Conservation (phyloP, 2,888 invertebrate species). For the Meandrusa payeni region DNA sequence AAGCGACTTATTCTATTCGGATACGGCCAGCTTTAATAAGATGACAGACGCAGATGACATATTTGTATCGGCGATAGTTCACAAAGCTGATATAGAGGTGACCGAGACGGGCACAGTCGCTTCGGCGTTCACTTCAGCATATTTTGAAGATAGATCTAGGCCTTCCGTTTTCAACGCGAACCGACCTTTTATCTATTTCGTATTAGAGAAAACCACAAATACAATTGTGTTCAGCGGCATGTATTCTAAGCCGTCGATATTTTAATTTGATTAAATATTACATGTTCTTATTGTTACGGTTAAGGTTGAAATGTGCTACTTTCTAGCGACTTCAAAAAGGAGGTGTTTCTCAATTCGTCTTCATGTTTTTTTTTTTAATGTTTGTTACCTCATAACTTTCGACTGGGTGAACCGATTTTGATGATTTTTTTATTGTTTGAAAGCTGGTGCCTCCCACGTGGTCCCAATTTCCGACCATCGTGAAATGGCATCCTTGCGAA, state of each 20-base stretch:
- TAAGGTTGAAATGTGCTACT: too few relatives aligned
- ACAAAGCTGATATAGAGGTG: conserved; percentile 86
- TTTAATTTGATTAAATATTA: too few relatives aligned
- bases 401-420: too few relatives aligned
- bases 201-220: conserved; percentile 82
- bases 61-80: conserved; percentile 82
- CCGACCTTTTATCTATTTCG: conserved; percentile 83
- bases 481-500: too few relatives aligned
- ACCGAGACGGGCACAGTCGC: conserved; percentile 87
- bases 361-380: too few relatives aligned
- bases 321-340: too few relatives aligned
- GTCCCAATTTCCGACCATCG: too few relatives aligned
- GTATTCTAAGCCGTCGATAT: conserved; percentile 59
- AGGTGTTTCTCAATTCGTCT: too few relatives aligned
- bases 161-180: conserved; percentile 82
- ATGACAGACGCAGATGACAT: conserved; percentile 71
- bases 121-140: conserved; percentile 75
- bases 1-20: conserved; percentile 80
- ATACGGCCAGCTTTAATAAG: conserved; percentile 74
- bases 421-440: too few relatives aligned
- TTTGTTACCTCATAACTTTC: too few relatives aligned
- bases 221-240: conserved; percentile 83
- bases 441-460: too few relatives aligned
- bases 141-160: conserved; percentile 69
- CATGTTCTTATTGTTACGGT: too few relatives aligned